These are phyloP conservation scores for Ochotona princeps DNA, from an alignment of 2,113 vertebrate species.

Conservation along the genomic window DNA sequence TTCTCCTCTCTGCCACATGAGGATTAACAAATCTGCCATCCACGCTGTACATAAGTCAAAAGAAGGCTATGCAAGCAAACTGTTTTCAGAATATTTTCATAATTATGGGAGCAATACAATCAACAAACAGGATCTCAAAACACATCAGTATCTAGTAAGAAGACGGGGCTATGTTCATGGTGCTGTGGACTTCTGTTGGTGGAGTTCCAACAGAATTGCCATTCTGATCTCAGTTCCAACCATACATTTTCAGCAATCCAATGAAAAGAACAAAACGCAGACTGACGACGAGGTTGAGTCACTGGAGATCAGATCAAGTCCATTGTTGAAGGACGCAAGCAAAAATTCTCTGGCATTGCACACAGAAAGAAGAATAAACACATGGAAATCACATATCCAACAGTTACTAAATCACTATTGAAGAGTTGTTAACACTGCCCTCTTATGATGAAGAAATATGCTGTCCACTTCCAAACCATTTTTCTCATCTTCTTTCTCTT, in stretches of 20 bases:
- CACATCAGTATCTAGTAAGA: slow-evolving; percentile 88
- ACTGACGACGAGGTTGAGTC: slow-evolving; percentile 87
- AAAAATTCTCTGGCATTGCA: slow-evolving; percentile 85
- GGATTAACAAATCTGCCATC: slow-evolving; percentile 89
- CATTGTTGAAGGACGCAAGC: slow-evolving; percentile 87
- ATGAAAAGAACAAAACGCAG: slow-evolving; percentile 91
- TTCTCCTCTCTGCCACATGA: slow-evolving; percentile 89
- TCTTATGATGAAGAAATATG: slow-evolving; percentile 49
- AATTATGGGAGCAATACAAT: slow-evolving; percentile 86
- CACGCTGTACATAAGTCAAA: slow-evolving; percentile 90
- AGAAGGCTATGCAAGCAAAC: slow-evolving; percentile 89
- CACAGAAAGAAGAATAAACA: slow-evolving; percentile 89
- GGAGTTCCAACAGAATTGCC: slow-evolving; percentile 89
- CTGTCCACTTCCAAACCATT: slow-evolving; percentile 52
- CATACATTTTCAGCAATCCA: slow-evolving; percentile 89
- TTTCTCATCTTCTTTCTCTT: slow-evolving; percentile 14
- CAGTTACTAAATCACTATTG: slow-evolving; percentile 13
- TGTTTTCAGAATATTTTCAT: slow-evolving; percentile 88
- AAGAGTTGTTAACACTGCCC: slow-evolving; percentile 1
- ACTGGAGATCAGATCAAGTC: slow-evolving; percentile 85
- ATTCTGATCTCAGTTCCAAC: slow-evolving; percentile 88
- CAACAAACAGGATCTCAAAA: slow-evolving; percentile 87
- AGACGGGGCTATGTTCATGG: slow-evolving; percentile 89
- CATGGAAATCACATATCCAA: neutral
- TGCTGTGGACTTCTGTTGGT: slow-evolving; percentile 88